Evolutionary conservation across 2,797 vertebrate genomes (phyloP), one percentile per base, ranked within the genome.

Genomic region (Hapalemur alaotrensis): DNA sequence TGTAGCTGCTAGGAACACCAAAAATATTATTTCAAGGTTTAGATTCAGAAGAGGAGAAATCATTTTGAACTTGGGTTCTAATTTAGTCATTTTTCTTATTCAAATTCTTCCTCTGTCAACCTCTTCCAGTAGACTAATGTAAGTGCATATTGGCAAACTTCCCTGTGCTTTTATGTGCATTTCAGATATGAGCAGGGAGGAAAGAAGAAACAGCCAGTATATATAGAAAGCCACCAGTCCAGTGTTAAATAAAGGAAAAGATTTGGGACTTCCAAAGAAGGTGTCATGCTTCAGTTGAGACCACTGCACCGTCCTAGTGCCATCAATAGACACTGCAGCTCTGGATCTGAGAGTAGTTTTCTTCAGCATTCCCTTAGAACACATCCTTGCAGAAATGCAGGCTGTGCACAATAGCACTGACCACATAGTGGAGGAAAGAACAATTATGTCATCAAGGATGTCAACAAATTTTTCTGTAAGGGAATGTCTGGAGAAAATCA

Each of bases 21-120:
- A 93, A 92, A 82, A 46, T 43, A 30, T n/a, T 43, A 80, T 84
- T 93, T 88, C 46, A 87, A 93, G 86, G 67, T 78, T 48, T 61
- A 54, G 50, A 81, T 79, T 87, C 86, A 82, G 35, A 78, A 91
- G 32, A 65, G 52, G 32, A 86, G 54, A 52, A 61, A 61, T 84
- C 52, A 79, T 72, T 93, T 75, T 79, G 38, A 90, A 54, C 48
- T 70, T 92, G 22, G 6, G 5, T 80, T 50, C 25, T 84, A 67
- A 54, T 41, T 70, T 43, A 79, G 46, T 79, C 67, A 57, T 59
- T 5, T 91, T 93, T 95, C 20, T n/a, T 72, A 30, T 88, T 91
- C 78, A 65, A 70, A 63, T 57, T 50, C 46, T 90, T 90, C 35
- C 28, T 73, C 83, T 80, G 65, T 72, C 25, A 79, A 52, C 50